Conservation (phyloP, 1,140 invertebrate species). For the Anoplophora glabripennis region DNA sequence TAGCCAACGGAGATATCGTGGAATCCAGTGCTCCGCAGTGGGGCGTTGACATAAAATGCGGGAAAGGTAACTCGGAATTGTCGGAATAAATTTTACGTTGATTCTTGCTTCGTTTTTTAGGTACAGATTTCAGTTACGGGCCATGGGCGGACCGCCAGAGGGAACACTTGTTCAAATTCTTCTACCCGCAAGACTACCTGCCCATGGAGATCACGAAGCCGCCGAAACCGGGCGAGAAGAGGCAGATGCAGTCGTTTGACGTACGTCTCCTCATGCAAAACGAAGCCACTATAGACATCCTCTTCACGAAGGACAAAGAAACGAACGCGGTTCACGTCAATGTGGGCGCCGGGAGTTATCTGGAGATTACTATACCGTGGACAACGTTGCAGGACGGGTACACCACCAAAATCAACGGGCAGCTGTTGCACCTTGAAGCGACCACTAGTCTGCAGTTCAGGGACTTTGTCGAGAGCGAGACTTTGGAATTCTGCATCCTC, state of each 20-base stretch:
- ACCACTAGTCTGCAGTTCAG: conserved; percentile 92
- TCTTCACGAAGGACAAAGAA: conserved; percentile 95
- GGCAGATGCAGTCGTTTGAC: conserved; percentile 89
- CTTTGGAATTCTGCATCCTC: conserved; percentile 84
- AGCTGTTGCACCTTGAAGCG: conserved; percentile 88
- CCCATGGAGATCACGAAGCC: conserved; percentile 71
- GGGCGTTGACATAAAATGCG: conserved; percentile 94
- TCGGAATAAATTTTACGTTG: not conserved
- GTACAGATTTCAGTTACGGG: conserved; percentile 95
- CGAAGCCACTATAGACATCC: conserved; percentile 90
- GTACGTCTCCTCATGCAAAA: conserved; percentile 85
- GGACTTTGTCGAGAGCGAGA: conserved; percentile 90
- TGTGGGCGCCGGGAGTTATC: conserved; percentile 87
- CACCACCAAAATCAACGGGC: conserved; percentile 86
- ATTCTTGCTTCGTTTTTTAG: conserved; percentile 14
- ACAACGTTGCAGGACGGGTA: conserved; percentile 79
- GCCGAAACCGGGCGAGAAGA: conserved; percentile 79
- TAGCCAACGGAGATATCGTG: conserved; percentile 91
- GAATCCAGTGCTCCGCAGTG: conserved; percentile 89
- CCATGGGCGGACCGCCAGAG: conserved; percentile 97
- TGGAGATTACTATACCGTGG: conserved; percentile 95
- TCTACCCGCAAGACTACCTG: conserved; percentile 89
- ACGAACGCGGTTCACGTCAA: conserved; percentile 96
- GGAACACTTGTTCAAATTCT: conserved; percentile 94
- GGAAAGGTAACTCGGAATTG: conserved; percentile 65